Base-by-base conservation (phyloP, 2,888 invertebrate genomes). In the Eristalis pertinax region DNA sequence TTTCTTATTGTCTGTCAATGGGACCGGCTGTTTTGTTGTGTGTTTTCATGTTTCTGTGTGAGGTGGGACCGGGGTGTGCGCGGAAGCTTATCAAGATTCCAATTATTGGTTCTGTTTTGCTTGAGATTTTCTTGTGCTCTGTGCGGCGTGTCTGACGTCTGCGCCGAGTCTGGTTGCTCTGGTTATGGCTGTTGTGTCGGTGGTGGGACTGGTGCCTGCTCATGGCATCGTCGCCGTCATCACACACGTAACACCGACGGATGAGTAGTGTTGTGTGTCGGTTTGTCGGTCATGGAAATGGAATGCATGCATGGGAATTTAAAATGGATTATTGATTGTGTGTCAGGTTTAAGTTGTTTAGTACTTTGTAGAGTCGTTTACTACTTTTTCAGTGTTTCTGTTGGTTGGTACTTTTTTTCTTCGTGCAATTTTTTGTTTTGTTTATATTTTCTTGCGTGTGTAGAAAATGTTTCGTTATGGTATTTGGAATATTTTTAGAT, bases 251-350 rank as follows among this genome's bases (percentile, higher is more conserved):
- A 86, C 85, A 86, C 83, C 86, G 82, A 67, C 82, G 82, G n/a
- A 67, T 56, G 86, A 78, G 82, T 82, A 75, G 86, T 74, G 82
- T 78, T 86, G 60, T 78, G 85, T 85, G 76, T 85, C 73, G 81
- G 82, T 86, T 86, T 86, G 86, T 86, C 86, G 86, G 86, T 86
- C 86, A 86, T 86, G 86, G 83, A 83, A 86, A 86, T 78, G 86
- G 86, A 86, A 86, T 86, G 86, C 83, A 83, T 86, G 86, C 86
- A 86, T 83, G 86, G 78, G 86, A 83, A 86, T 86, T 86, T 86
- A 79, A 86, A 83, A 86, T 86, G 78, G 86, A 86, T 86, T 86
- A 83, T 86, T 86, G 86, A 83, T 86, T 86, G 86, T 80, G 84
- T 86, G 86, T 83, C 78, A 82, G 83, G 86, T 86, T 86, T 86